Base-by-base conservation (phyloP, 1,140 invertebrate species). In the Rhopalosiphum maidis region DNA sequence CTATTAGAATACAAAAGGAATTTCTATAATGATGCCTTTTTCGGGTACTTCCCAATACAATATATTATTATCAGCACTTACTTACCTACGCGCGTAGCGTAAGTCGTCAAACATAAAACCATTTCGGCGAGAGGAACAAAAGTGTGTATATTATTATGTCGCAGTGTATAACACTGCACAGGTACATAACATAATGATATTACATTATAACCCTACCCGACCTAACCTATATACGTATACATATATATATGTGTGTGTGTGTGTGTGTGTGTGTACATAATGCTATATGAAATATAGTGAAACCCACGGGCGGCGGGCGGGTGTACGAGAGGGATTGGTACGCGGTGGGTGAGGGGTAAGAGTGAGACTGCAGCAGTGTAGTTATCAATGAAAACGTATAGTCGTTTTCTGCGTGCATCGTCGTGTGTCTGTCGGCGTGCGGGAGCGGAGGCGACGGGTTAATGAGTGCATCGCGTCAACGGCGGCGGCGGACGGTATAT, bases 381-480 rank as follows among this genome's bases (percentile, higher is more conserved):
- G 48, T 51, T 90, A 90, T 90, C 89, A 90, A 90, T 90, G 89
- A 90, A 90, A 54, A 41, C 37, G 60, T 41, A 48, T 11, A 11
- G 15, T 15, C 48, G 23, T 15, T 30, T 77, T n/a, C 55, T 60
- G 25, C 48, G 48, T 51, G 11, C 22, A n/a, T 37, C 4, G 35
- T 41, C 41, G 41, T 41, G 48, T 23, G 54, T 23, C 21, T 2
- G 82, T 37, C 6, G 37, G 35, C 21, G 18, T 6, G 83, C 3
- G 48, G 4, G 30, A 22, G 11, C n/a, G 35, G 46, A 18, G 22
- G 35, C 48, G 48, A 41, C 48, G 77, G 35, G 35, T 30, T 93
- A 93, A 93, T 86, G 91, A 93, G 91, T 83, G 48, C 48, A 43
- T 77, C 48, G 60, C 55, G 60, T 46, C 60, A 43, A 43, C 89